Conservation (phyloP, 2,113 vertebrate species). For the Maccullochella peelii region DNA sequence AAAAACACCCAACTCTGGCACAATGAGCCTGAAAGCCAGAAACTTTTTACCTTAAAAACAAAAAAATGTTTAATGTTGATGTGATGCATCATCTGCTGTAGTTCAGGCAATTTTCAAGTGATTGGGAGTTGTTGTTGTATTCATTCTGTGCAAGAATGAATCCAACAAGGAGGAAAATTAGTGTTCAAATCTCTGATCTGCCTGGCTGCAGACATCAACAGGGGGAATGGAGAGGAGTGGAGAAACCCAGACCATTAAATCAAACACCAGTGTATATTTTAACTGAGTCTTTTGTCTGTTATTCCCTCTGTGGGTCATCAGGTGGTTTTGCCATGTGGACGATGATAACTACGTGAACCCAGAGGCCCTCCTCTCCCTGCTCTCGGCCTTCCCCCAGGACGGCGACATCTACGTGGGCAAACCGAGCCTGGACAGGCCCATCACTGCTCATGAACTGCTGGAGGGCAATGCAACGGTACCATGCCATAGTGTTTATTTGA, state of each 20-base stretch:
- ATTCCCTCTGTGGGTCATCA: slow-evolving; percentile 20
- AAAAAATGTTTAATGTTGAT: background rate
- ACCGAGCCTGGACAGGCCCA: slow-evolving; percentile 92
- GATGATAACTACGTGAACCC: slow-evolving; percentile 95
- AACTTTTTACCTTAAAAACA: background rate
- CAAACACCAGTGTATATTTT: background rate
- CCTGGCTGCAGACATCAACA: background rate
- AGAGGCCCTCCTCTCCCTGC: slow-evolving; percentile 84
- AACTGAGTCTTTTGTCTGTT: background rate
- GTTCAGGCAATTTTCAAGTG: background rate
- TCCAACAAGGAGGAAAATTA: background rate
- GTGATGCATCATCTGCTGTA: background rate
- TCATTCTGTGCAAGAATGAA: background rate
- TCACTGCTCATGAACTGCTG: slow-evolving; percentile 85
- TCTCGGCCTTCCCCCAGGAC: slow-evolving; percentile 81
- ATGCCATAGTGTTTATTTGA: background rate
- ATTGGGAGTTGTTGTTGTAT: background rate
- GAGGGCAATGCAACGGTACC: slow-evolving; percentile 88
- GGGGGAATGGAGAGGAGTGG: background rate
- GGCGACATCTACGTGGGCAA: slow-evolving; percentile 90
- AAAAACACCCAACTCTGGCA: background rate
- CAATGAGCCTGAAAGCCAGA: background rate
- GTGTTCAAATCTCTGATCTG: too few species aligned
- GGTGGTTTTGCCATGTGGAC: slow-evolving; percentile 95
- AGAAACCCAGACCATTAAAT: background rate